These are phyloP conservation scores for Leptinotarsa texana DNA, from an alignment of 1,140 invertebrate species.

Conservation along the genomic window DNA sequence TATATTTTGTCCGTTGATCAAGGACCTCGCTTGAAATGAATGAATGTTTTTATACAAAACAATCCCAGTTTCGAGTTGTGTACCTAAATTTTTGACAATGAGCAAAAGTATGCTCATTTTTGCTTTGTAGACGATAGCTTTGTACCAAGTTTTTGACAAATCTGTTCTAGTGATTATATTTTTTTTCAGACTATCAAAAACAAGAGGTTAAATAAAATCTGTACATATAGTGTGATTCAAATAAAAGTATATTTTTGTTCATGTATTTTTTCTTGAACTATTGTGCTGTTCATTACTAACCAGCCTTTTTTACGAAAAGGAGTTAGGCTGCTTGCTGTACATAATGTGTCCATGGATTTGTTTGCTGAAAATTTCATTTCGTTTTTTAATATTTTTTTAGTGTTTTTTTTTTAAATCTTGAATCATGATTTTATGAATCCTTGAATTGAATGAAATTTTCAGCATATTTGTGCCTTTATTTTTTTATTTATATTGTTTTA, in stretches of 20 bases:
- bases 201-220: background rate
- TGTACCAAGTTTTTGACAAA: background rate
- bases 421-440: constrained; percentile 21
- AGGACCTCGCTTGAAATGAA: constrained; percentile 1
- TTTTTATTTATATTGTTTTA: constrained; percentile 43
- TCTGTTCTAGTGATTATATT: background rate
- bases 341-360: constrained; percentile 36
- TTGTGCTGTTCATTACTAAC: constrained; percentile 15
- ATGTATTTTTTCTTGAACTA: constrained; percentile 4
- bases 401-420: constrained; percentile 6
- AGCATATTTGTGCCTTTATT: constrained; percentile 47
- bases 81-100: background rate
- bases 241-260: constrained; percentile 4
- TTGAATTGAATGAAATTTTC: constrained; percentile 41
- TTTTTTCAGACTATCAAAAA: background rate
- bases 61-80: background rate
- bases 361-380: constrained; percentile 45
- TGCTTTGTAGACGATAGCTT: background rate
- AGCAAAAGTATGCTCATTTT: background rate
- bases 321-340: constrained; percentile 50
- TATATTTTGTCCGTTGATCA: constrained; percentile 4
- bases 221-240: background rate
- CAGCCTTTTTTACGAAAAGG: constrained; percentile 36
- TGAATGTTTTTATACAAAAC: constrained; percentile 6
- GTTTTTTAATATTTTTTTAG: constrained; percentile 17